Evolutionary conservation across 2,113 vertebrate species (phyloP).

Genomic region (Trichomycterus rosablanca): DNA sequence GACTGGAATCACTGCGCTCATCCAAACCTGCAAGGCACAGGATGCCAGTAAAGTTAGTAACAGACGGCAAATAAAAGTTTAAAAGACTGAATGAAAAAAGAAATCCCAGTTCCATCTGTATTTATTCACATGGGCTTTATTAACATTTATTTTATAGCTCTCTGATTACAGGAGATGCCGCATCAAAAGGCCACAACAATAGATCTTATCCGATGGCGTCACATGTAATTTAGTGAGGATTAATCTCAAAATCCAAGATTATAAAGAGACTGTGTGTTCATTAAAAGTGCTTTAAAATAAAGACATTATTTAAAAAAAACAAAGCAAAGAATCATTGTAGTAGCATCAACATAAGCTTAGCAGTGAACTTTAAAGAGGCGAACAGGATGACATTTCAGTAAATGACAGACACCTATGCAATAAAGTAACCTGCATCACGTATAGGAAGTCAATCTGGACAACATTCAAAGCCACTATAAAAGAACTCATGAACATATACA

Average conservation of each 20-base stretch:
- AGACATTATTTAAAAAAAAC: slow-evolving; percentile 27
- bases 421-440: too few species aligned
- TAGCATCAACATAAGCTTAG: slow-evolving; percentile 30
- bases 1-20: slow-evolving; percentile 82
- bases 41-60: slow-evolving; percentile 2
- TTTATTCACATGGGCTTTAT: slow-evolving; percentile 31
- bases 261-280: slow-evolving; percentile 34
- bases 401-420: neutral
- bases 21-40: slow-evolving; percentile 72
- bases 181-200: slow-evolving; percentile 24
- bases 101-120: slow-evolving; percentile 9
- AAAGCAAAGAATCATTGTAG: slow-evolving; percentile 31
- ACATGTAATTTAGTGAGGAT: slow-evolving; percentile 35
- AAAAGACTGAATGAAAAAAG: slow-evolving; percentile 18
- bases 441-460: neutral
- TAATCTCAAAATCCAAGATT: slow-evolving; percentile 37
- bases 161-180: slow-evolving; percentile 29
- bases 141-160: slow-evolving; percentile 33
- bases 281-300: slow-evolving; percentile 38
- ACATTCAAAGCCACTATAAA: slow-evolving; percentile 14
- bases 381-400: slow-evolving; percentile 5
- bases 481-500: slow-evolving; percentile 65
- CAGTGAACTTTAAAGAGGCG: neutral
- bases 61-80: slow-evolving; percentile 21
- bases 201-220: slow-evolving; percentile 25